Evolutionary conservation across 2,113 vertebrate genomes (phyloP).

Genomic region (Phaethon lepturus): DNA sequence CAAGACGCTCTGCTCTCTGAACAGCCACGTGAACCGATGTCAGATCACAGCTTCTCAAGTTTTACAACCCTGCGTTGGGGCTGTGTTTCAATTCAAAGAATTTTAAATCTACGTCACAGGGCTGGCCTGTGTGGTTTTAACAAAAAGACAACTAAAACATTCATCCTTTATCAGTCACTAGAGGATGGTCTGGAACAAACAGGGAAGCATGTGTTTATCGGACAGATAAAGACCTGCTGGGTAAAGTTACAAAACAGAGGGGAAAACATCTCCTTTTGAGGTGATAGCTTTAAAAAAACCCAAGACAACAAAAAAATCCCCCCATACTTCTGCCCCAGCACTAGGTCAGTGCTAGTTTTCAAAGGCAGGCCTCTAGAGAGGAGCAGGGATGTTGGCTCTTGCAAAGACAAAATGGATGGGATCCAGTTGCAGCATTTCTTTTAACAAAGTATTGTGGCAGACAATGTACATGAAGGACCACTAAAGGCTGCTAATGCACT

Average conservation of each 20-base stretch:
- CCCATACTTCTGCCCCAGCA: not conserved
- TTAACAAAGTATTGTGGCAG: not conserved
- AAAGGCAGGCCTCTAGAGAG: not conserved
- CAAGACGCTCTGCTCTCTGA: not conserved
- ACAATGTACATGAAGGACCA: not conserved
- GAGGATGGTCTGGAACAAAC: not conserved
- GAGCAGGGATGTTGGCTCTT: not conserved
- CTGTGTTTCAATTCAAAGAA: not conserved
- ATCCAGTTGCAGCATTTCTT: not conserved
- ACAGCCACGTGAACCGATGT: accelerated
- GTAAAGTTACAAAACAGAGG: not conserved
- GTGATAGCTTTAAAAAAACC: not conserved
- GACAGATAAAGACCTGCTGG: not conserved
- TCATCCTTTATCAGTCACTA: not conserved
- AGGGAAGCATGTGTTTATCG: not conserved
- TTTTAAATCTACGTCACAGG: not conserved
- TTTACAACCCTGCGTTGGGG: not conserved
- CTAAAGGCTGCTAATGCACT: slow-evolving; percentile 8
- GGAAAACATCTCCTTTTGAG: not conserved
- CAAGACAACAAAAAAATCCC: not conserved
- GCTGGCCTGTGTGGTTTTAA: not conserved
- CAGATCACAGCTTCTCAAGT: not conserved
- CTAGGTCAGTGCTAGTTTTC: not conserved
- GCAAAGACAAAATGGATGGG: not conserved
- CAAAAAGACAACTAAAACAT: not conserved